Percentiles rank a stretch among this genome's conserved stretches.
Evolutionary conservation across 2,797 vertebrate genomes (phyloP).

Genomic region (Acrossocheilus fasciatus): DNA sequence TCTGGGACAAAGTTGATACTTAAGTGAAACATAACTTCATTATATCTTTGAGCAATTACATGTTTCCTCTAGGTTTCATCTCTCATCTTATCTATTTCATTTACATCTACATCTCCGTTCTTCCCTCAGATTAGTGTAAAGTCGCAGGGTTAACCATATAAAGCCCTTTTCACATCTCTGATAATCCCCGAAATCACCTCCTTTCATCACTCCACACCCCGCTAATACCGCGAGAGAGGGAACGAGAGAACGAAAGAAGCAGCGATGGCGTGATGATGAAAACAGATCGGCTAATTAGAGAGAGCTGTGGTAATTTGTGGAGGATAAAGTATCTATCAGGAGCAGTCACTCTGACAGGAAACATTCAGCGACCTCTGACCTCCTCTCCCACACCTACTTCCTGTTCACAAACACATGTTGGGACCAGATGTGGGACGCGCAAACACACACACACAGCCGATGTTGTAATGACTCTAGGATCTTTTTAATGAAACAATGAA

Average conservation of each 20-base stretch:
- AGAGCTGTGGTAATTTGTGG: constrained; percentile 93
- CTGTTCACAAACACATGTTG: constrained; percentile 91
- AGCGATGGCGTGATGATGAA: constrained; percentile 88
- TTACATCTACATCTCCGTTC: background rate
- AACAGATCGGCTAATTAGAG: constrained; percentile 95
- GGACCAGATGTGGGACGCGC: constrained; percentile 88
- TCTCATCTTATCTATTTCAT: background rate
- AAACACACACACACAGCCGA: constrained; percentile 51
- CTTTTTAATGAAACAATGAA: constrained; percentile 53
- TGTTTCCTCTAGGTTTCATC: background rate
- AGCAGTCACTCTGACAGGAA: constrained; percentile 91
- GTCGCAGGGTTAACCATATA: constrained; percentile 9
- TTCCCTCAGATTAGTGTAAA: constrained; percentile 26
- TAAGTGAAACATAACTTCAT: background rate
- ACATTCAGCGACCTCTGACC: constrained; percentile 89
- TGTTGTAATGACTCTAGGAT: constrained; percentile 58
- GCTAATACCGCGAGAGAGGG: constrained; percentile 22
- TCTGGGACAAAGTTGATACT: background rate
- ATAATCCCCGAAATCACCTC: constrained; percentile 42
- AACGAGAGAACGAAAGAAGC: constrained; percentile 17
- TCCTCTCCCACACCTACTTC: constrained; percentile 86
- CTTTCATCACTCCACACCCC: constrained; percentile 40
- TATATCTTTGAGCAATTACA: background rate
- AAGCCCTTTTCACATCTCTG: constrained; percentile 57
- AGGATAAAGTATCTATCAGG: constrained; percentile 97